Base-by-base conservation (phyloP, 2,888 invertebrate genomes). In the Chalcis sispes region DNA sequence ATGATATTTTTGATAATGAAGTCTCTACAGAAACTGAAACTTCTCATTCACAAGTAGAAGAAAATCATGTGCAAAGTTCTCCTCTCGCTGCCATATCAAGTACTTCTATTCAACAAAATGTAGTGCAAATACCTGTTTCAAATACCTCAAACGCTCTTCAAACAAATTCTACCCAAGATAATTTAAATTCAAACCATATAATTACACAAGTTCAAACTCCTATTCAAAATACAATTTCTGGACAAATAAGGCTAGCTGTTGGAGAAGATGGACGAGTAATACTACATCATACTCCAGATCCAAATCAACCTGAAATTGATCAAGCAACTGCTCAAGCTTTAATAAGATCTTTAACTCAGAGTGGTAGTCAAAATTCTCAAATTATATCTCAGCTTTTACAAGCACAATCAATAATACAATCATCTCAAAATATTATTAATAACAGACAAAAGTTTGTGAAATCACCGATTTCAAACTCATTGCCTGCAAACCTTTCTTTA, bases 191-290 rank as follows among this genome's bases (percentile, higher is more conserved):
- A 67, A 88, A 83, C 79, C 88, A 88, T 7, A 77, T 91, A 48
- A 89, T 90, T 62, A 89, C 90, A 1, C 93, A 92, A 81, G 86
- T 92, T 7, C 91, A 91, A 25, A 89, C 88, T 82, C 88, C 88
- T 59, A 84, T 87, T 32, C 88, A 87, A 77, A 88, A 86, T 78
- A 74, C 88, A 18, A 85, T 89, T 72, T 85, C 87, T 18, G 93
- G 93, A 1, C 93, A 92, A 70, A 89, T 93, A 73, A 91, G 93
- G 75, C 87, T 94, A 71, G 92, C 93, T 0, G 89, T 94, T 61
- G 92, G 92, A 0, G 94, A 94, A 85, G 93, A 94, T 81, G 93
- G 93, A 8, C 89, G 93, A 27, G 89, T 94, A 56, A 90, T 94
- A 52, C 86, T 94, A 65, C 93, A 93, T 56, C 93, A 93, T 81